These are phyloP conservation scores for Takifugu flavidus DNA, from an alignment of 2,113 vertebrate genomes.

Conservation along the genomic window DNA sequence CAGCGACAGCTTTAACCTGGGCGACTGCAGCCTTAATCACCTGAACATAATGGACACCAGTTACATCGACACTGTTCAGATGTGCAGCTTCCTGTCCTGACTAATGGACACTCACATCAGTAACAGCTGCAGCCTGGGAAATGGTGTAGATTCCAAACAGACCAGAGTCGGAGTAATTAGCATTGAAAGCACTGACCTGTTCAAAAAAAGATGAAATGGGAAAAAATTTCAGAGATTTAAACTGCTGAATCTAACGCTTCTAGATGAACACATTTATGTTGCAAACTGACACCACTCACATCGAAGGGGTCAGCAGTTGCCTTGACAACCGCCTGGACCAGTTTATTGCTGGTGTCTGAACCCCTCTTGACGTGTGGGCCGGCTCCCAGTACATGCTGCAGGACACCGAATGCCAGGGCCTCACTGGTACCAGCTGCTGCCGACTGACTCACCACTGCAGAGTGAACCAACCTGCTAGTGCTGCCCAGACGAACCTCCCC, in stretches of 20 bases:
- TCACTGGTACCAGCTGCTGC: conserved; percentile 75
- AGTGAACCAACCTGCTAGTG: conserved; percentile 79
- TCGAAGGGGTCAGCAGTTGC: conserved; percentile 83
- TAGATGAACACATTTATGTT: background rate
- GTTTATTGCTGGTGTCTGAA: conserved; percentile 73
- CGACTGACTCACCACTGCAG: conserved; percentile 84
- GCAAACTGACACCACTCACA: conserved; percentile 73
- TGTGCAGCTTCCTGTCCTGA: background rate
- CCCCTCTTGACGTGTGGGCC: conserved; percentile 91
- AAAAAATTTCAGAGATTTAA: background rate
- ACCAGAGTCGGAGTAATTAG: conserved; percentile 90
- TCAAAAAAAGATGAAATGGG: conserved; percentile 10
- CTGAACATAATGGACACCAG: conserved; percentile 56
- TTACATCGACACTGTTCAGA: background rate
- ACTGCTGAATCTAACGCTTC: background rate
- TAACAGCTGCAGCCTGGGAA: conserved; percentile 76
- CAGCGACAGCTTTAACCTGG: conserved; percentile 83
- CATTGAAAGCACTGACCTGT: conserved; percentile 88
- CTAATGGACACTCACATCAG: conserved; percentile 78
- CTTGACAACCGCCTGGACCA: conserved; percentile 81
- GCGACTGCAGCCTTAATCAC: conserved; percentile 86
- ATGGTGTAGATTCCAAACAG: conserved; percentile 92
- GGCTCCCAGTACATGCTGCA: conserved; percentile 89
- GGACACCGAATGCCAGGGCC: conserved; percentile 85
- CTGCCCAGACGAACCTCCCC: conserved; percentile 84